These are phyloP conservation scores for Mormyrus hasselquistii DNA, from an alignment of 2,797 vertebrate genomes.

Conservation along the genomic window DNA sequence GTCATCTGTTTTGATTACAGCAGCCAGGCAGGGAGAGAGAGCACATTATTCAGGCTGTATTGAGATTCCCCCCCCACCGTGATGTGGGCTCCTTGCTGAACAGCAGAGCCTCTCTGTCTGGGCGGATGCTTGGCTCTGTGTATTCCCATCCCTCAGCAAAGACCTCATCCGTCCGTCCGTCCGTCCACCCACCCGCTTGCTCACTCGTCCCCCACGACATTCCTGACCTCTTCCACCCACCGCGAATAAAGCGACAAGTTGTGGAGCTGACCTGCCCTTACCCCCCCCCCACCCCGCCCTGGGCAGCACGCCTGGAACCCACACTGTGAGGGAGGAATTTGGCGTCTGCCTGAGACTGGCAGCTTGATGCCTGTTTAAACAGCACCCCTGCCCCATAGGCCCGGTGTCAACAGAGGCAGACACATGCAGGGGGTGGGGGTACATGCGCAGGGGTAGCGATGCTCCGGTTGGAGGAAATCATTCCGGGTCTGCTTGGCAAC, in stretches of 20 bases:
- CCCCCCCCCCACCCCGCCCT: not conserved
- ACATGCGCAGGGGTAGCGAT: not conserved
- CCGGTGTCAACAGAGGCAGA: not conserved
- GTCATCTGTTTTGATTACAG: conserved; percentile 5
- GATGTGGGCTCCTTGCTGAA: not conserved
- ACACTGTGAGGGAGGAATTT: not conserved
- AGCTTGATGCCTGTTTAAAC: not conserved
- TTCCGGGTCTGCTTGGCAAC: conserved; percentile 2
- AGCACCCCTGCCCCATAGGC: not conserved
- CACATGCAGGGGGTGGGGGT: not conserved
- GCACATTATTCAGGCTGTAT: not conserved
- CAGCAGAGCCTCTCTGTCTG: not conserved
- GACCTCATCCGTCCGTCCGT: not conserved
- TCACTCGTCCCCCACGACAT: not conserved
- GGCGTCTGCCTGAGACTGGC: not conserved
- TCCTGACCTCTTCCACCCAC: not conserved
- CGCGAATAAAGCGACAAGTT: not conserved
- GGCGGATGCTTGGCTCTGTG: conserved; percentile 1
- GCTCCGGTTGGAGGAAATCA: not conserved
- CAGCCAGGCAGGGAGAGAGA: not conserved
- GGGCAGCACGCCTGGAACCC: not conserved
- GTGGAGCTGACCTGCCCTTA: not conserved
- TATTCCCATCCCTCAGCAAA: not conserved
- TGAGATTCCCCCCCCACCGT: not conserved
- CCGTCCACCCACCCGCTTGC: not conserved